Percentiles rank a stretch among this genome's conserved stretches.
Conservation (phyloP, 2,797 vertebrate species). For the Melanotaenia boesemani region DNA sequence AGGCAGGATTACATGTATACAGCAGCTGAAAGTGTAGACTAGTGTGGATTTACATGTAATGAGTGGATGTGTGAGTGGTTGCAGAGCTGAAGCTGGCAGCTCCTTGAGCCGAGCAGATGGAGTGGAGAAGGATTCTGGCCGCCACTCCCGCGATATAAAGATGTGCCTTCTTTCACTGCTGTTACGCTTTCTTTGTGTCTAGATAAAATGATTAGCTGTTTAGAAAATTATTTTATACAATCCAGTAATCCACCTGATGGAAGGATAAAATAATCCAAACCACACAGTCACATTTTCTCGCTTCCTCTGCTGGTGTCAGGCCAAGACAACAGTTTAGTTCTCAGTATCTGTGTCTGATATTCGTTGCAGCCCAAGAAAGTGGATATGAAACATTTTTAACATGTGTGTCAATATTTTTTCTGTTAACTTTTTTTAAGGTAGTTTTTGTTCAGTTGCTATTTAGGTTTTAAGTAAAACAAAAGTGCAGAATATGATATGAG, state of each 20-base stretch:
- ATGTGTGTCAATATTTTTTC: not conserved
- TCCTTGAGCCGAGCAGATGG: conserved; percentile 67
- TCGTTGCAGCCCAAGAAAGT: not conserved
- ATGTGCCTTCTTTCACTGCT: conserved; percentile 45
- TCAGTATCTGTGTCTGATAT: not conserved
- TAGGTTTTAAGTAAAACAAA: too few relatives aligned
- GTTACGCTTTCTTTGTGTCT: conserved; percentile 51
- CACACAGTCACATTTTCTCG: not conserved
- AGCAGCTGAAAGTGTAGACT: conserved; percentile 10
- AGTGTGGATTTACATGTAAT: conserved; percentile 5
- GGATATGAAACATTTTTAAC: not conserved
- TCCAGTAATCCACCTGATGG: not conserved
- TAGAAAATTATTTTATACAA: not conserved
- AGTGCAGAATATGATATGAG: not conserved
- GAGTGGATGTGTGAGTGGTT: conserved; percentile 24
- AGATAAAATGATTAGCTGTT: conserved; percentile 38
- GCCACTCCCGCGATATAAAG: conserved; percentile 48
- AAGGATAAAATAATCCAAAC: not conserved
- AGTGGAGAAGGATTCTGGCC: conserved; percentile 63
- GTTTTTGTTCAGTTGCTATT: too few relatives aligned
- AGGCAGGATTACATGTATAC: not conserved
- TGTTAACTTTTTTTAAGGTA: not conserved
- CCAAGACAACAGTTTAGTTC: not conserved
- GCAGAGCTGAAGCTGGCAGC: conserved; percentile 62
- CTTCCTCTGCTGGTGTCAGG: not conserved